A percentile compares a stretch with the other conserved stretches of the same genome.
Evolutionary conservation across 2,113 vertebrate genomes (phyloP).

Genomic region (Octodon degus): DNA sequence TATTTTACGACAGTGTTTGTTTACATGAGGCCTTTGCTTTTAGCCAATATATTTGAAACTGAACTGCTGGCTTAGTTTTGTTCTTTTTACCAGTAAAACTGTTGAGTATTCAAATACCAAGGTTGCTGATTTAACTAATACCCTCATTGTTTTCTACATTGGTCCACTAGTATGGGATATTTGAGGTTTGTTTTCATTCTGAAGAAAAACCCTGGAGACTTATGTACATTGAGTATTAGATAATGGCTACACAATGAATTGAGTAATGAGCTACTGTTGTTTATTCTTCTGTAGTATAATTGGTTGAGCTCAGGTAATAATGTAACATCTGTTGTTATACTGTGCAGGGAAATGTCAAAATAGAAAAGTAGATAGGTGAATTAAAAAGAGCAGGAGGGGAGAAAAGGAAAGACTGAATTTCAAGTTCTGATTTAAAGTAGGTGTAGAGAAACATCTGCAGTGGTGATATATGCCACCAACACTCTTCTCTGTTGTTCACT

Average conservation of each 20-base stretch:
- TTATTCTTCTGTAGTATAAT: slow-evolving; percentile 98
- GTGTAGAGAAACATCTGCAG: slow-evolving; percentile 32
- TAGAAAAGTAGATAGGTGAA: slow-evolving; percentile 89
- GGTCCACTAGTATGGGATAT: slow-evolving; percentile 79
- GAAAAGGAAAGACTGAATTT: slow-evolving; percentile 61
- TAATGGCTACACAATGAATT: slow-evolving; percentile 89
- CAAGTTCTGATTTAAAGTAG: slow-evolving; percentile 70
- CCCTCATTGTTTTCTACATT: slow-evolving; percentile 83
- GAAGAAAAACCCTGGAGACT: slow-evolving; percentile 77
- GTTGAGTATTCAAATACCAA: slow-evolving; percentile 80
- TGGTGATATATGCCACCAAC: neutral
- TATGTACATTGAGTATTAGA: slow-evolving; percentile 79
- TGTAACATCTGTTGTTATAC: slow-evolving; percentile 95
- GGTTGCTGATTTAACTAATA: slow-evolving; percentile 79
- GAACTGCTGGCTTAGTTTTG: slow-evolving; percentile 81
- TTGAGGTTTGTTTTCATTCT: slow-evolving; percentile 82
- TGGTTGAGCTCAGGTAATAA: slow-evolving; percentile 97
- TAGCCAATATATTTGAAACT: slow-evolving; percentile 84
- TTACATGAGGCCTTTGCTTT: slow-evolving; percentile 85
- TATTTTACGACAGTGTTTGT: slow-evolving; percentile 86
- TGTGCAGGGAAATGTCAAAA: slow-evolving; percentile 95
- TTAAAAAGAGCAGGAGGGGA: slow-evolving; percentile 66
- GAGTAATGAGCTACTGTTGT: slow-evolving; percentile 98
- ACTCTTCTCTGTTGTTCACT: slow-evolving; percentile 19
- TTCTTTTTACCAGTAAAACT: slow-evolving; percentile 80